Conservation (phyloP, 2,113 vertebrate species). For the Epinephelus cyanopodus region DNA sequence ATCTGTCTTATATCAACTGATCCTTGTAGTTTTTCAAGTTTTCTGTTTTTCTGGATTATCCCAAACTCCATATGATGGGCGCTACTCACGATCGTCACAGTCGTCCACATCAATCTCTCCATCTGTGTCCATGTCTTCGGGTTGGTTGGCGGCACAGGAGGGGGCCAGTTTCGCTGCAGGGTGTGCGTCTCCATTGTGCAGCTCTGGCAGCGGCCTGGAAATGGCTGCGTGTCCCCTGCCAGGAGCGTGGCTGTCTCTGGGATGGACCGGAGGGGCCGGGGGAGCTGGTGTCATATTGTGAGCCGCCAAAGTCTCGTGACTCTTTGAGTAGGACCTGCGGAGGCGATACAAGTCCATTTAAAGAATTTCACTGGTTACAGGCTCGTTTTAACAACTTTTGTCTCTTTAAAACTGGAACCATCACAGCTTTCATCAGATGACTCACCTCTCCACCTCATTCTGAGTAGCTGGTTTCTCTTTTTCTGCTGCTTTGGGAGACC, state of each 20-base stretch:
- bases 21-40: neutral
- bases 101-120: constrained; percentile 97
- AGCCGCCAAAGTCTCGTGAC: constrained; percentile 86
- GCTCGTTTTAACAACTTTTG: neutral
- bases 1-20: neutral
- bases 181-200: constrained; percentile 80
- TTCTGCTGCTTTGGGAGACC: constrained; percentile 81
- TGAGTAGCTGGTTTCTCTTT: constrained; percentile 72
- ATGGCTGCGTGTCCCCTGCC: constrained; percentile 64
- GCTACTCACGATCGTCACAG: constrained; percentile 91
- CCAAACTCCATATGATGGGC: neutral
- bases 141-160: constrained; percentile 49
- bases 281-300: constrained; percentile 88
- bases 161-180: constrained; percentile 65
- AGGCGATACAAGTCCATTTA: neutral
- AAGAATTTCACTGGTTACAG: neutral
- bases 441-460: constrained; percentile 76
- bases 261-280: constrained; percentile 58
- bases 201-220: constrained; percentile 84
- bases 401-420: constrained; percentile 2
- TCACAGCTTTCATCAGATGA: neutral
- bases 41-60: constrained; percentile 13
- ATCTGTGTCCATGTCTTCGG: constrained; percentile 89
- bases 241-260: constrained; percentile 76
- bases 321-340: constrained; percentile 87